These are phyloP conservation scores for Berghia stephanieae DNA, from an alignment of 1,140 invertebrate species.

Conservation along the genomic window DNA sequence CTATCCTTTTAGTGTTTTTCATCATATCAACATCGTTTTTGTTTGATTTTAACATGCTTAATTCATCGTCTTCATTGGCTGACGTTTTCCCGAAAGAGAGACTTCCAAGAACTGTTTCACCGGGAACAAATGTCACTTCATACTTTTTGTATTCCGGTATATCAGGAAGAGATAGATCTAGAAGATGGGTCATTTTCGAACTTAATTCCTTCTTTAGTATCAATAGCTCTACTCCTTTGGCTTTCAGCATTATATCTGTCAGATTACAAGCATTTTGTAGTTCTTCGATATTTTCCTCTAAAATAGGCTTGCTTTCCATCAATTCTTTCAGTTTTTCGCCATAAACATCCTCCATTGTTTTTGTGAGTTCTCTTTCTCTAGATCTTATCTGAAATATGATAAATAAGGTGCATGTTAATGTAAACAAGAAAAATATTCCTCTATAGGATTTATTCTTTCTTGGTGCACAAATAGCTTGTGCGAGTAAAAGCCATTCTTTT, in stretches of 20 bases:
- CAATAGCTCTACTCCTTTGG: slow-evolving; percentile 64
- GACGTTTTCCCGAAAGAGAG: slow-evolving; percentile 31
- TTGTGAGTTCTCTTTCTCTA: slow-evolving; percentile 56
- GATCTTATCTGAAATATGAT: slow-evolving; percentile 46
- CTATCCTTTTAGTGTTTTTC: neutral
- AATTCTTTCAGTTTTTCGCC: slow-evolving; percentile 57
- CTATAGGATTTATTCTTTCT: neutral
- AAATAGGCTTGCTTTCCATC: slow-evolving; percentile 54
- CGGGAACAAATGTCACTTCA: slow-evolving; percentile 54
- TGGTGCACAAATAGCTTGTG: no score
- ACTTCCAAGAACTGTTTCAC: slow-evolving; percentile 51
- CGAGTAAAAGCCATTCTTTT: no score
- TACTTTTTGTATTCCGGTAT: slow-evolving; percentile 42
- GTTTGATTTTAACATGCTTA: neutral
- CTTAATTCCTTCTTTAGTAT: slow-evolving; percentile 64
- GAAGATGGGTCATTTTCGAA: slow-evolving; percentile 54
- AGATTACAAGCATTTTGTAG: slow-evolving; percentile 62
- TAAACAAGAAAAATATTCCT: neutral
- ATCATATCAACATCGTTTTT: neutral
- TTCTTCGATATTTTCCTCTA: slow-evolving; percentile 61
- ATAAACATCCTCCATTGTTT: slow-evolving; percentile 56
- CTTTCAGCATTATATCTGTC: slow-evolving; percentile 62
- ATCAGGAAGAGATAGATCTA: slow-evolving; percentile 44
- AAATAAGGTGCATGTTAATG: neutral
- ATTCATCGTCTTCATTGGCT: neutral